phyloP scores from a whole-genome alignment of 2,888 invertebrate genomes.

The Papilio demoleus region DNA sequence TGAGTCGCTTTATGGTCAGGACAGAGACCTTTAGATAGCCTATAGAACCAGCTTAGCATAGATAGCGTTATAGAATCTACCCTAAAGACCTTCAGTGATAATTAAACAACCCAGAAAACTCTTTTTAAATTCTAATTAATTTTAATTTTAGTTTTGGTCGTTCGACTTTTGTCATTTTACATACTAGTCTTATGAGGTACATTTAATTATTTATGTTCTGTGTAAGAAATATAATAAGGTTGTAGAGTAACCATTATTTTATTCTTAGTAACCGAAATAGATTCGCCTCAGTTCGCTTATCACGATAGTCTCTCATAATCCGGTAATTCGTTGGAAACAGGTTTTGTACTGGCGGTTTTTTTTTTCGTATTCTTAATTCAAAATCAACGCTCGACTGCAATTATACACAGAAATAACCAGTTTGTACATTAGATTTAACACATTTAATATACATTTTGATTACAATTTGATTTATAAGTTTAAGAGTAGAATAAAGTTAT shows the following conservation, averaged over 20 bases:
- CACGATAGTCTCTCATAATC: constrained; percentile 17
- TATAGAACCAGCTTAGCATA: too few relatives aligned
- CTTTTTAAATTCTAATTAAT: too few relatives aligned
- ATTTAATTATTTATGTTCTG: too few relatives aligned
- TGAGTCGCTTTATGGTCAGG: too few relatives aligned
- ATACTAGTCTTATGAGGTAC: too few relatives aligned
- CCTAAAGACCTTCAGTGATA: too few relatives aligned
- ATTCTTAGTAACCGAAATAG: constrained; percentile 18
- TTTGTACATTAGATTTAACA: constrained; percentile 24
- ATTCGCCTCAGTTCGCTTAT: background rate
- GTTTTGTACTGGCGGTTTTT: constrained; percentile 28
- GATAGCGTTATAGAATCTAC: too few relatives aligned
- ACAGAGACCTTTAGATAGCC: too few relatives aligned
- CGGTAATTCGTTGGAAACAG: constrained; percentile 31
- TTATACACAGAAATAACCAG: constrained; percentile 31
- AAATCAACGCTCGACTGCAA: constrained; percentile 26
- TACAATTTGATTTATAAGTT: constrained; percentile 28
- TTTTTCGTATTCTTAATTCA: constrained; percentile 8
- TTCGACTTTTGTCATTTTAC: too few relatives aligned
- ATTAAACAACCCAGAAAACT: too few relatives aligned
- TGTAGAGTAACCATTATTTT: background rate
- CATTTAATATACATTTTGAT: constrained; percentile 21
- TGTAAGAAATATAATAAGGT: background rate
- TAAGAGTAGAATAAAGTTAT: too few relatives aligned
- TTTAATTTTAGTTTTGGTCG: too few relatives aligned